Evolutionary conservation across 2,797 vertebrate species (phyloP), one percentile per base, ranked within the genome.

Genomic region (Anguilla obscura): DNA sequence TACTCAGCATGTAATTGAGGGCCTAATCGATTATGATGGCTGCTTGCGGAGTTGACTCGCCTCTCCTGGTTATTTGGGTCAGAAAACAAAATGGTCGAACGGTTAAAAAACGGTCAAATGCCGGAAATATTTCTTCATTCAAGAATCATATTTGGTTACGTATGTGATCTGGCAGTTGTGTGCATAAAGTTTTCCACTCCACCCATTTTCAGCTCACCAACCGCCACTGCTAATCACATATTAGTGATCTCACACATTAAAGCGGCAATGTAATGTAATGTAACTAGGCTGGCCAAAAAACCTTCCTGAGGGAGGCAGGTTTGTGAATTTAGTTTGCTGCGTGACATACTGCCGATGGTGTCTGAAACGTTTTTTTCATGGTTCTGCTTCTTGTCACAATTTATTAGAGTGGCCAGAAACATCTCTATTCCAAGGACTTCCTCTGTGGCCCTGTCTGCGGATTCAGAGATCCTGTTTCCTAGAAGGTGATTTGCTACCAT

Each of bases 351-450:
- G 85, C 56, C 92, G 80, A 89, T 88, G 76, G 87, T 79, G 91
- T 93, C 93, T 95, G 94, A 93, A 58, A 14, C 6, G 90, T 87
- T 90, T 93, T 92, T 88, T 88, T 89, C 90, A 91, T 85, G 93
- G 93, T 92, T 94, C 95, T 93, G 93, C 89, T 90, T 89, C 58
- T 92, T 93, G 93, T 93, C 93, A 93, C 89, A 90, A 92, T 94
- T 92, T 91, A 94, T 94, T 92, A 93, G 90, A 85, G 90, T 85
- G 74, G 90, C 88, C 90, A 84, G 86, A 86, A 93, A 91, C 54
- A 36, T 91, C 91, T 91, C 88, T 90, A 90, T 91, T 89, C 93
- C 91, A 92, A 94, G 92, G 92, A 91, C 89, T 85, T 79, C 85
- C 93, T 88, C 91, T 91, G 91, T 91, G 92, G 27, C 40, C 86